phyloP scores from a whole-genome alignment of 2,797 vertebrate genomes.

The Lerista edwardsae region DNA sequence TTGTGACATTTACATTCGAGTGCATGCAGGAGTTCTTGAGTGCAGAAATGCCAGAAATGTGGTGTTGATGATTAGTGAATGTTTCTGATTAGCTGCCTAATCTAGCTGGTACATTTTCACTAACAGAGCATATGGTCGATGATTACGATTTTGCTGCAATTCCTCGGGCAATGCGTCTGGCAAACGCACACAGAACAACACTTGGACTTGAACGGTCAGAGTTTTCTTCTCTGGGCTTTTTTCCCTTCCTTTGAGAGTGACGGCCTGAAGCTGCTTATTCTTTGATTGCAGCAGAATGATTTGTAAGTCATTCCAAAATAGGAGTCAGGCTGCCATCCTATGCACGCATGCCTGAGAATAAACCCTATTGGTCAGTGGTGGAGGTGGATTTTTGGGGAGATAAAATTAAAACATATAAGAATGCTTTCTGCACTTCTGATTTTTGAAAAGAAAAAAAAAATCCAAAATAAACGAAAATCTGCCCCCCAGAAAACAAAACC shows the following conservation, averaged over 20 bases:
- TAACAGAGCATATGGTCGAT: slow-evolving; percentile 38
- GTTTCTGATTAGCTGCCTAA: slow-evolving; percentile 30
- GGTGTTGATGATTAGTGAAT: slow-evolving; percentile 26
- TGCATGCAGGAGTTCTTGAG: slow-evolving; percentile 23
- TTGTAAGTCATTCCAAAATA: not conserved
- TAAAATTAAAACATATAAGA: no score
- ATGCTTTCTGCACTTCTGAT: no score
- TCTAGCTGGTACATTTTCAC: slow-evolving; percentile 19
- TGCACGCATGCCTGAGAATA: no score
- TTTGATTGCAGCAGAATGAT: not conserved
- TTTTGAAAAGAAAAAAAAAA: no score
- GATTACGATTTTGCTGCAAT: slow-evolving; percentile 21
- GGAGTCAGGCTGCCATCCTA: no score
- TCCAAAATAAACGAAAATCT: no score
- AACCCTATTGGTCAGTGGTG: no score
- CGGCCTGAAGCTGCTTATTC: not conserved
- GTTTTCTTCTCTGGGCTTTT: slow-evolving; percentile 33
- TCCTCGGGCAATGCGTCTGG: slow-evolving; percentile 1
- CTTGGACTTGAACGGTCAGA: slow-evolving; percentile 17
- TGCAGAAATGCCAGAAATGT: not conserved
- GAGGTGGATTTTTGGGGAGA: no score
- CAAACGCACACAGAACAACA: slow-evolving; percentile 26
- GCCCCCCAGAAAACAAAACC: no score
- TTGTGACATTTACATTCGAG: not conserved
- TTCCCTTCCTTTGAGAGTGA: slow-evolving; percentile 22